phyloP scores from a whole-genome alignment of 2,113 vertebrate genomes.

The Archilochus colubris region DNA sequence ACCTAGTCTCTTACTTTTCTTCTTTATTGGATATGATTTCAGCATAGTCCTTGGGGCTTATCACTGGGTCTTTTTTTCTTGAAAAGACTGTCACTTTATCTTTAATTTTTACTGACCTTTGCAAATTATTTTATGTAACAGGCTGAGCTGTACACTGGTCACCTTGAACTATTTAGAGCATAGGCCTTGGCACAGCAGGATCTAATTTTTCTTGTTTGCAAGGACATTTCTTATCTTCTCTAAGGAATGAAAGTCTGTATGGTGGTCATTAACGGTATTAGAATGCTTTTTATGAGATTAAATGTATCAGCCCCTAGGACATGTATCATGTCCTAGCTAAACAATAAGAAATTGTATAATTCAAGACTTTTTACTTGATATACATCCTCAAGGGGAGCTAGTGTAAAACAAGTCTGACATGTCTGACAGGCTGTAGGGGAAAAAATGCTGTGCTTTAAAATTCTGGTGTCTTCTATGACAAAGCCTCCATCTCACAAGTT shows the following conservation, averaged over 20 bases:
- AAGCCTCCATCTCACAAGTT: background rate
- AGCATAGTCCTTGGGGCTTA: background rate
- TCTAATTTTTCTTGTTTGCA: conserved; percentile 47
- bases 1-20: background rate
- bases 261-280: conserved; percentile 23
- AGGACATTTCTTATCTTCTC: conserved; percentile 47
- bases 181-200: conserved; percentile 31
- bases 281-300: conserved; percentile 40
- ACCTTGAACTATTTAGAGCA: conserved; percentile 49
- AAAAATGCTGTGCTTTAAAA: background rate
- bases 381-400: conserved; percentile 22
- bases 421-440: conserved; percentile 1
- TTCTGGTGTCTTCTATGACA: background rate
- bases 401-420: background rate
- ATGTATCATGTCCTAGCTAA: background rate
- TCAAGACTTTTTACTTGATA: conserved; percentile 14
- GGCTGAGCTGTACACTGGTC: background rate
- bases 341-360: background rate
- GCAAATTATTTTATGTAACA: conserved; percentile 35
- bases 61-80: background rate
- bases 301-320: background rate
- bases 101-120: conserved; percentile 37
- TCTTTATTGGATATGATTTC: background rate
- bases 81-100: background rate
- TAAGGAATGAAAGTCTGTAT: background rate